Evolutionary conservation across 2,888 invertebrate species (phyloP), one percentile per base, ranked within the genome.

Genomic region (Dryococelus australis): DNA sequence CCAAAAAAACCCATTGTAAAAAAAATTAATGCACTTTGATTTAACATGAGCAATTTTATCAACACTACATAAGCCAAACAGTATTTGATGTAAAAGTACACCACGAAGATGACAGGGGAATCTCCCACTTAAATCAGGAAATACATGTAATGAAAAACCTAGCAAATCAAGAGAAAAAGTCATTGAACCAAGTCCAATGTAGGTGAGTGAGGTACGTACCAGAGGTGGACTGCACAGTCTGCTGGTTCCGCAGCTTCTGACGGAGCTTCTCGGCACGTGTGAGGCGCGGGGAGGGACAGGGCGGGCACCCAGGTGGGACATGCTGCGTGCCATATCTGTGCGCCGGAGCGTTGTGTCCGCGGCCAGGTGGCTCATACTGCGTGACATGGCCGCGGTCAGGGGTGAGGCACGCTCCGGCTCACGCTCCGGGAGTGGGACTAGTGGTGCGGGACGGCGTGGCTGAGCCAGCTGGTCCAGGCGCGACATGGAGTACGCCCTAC

Each of bases 401-500:
- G 90, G 91, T 88, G 88, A 91, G 88, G 89, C 90, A 88, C 87
- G 47, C 86, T 86, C 20, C 51, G 84, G 86, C 86, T 88, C 86
- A 80, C 85, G 87, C 89, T 92, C 91, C 86, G 92, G 91, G 88
- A 92, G 91, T 90, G 93, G 90, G 89, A 92, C 92, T 53, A 90
- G 89, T 84, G 90, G 86, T 43, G 89, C 88, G 79, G 90, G 91
- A 91, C 94, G 93, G 91, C 96, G 94, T 90, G 96, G 96, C 93
- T 95, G 95, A 91, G 96, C 94, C 93, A 96, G 94, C 92, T 96
- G 95, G 95, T 98, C 98, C 94, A 98, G 95, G 91, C 98, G 96
- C 92, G 97, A 97, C 97, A 98, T 97, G 93, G 97, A 97, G 94
- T 96, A 96, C 92, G 98, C 97, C 95, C 98, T 97, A 95, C 96